Percentiles rank a stretch among this genome's conserved stretches.
These are phyloP conservation scores for Acipenser oxyrinchus DNA, from an alignment of 2,797 vertebrate species.

Conservation along the genomic window DNA sequence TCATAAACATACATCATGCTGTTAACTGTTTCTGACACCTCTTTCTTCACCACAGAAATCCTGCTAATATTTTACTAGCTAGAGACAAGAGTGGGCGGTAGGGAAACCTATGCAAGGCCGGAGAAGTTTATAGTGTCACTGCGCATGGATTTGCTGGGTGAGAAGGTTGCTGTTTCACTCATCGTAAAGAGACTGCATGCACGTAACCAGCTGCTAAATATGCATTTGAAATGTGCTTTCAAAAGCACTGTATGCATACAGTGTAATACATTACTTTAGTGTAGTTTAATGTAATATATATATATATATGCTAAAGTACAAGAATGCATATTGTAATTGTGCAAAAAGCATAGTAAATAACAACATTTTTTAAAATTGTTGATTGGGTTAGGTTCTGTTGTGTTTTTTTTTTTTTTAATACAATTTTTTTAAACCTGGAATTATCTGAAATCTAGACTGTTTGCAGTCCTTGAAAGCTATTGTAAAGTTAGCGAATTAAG, in stretches of 20 bases:
- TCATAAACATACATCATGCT: not conserved
- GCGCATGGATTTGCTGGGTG: not conserved
- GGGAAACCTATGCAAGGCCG: not conserved
- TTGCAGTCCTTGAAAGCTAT: no score
- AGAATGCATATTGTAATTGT: no score
- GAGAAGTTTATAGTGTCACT: not conserved
- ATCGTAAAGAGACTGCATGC: not conserved
- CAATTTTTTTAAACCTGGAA: no score
- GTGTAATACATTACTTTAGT: no score
- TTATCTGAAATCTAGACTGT: no score
- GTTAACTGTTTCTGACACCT: not conserved
- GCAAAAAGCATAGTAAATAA: no score
- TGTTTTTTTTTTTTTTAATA: no score
- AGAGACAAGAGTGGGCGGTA: not conserved
- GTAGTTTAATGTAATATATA: no score
- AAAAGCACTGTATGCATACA: not conserved
- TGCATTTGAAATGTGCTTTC: not conserved
- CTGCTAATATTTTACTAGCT: not conserved
- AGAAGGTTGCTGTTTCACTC: not conserved
- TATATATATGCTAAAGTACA: no score
- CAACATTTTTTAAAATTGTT: no score
- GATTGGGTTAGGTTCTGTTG: no score
- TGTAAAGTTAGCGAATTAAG: no score
- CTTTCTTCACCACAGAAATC: slow-evolving; percentile 1
- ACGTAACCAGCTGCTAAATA: not conserved